Base-by-base conservation (phyloP, 1,140 invertebrate species). In the Mya arenaria region DNA sequence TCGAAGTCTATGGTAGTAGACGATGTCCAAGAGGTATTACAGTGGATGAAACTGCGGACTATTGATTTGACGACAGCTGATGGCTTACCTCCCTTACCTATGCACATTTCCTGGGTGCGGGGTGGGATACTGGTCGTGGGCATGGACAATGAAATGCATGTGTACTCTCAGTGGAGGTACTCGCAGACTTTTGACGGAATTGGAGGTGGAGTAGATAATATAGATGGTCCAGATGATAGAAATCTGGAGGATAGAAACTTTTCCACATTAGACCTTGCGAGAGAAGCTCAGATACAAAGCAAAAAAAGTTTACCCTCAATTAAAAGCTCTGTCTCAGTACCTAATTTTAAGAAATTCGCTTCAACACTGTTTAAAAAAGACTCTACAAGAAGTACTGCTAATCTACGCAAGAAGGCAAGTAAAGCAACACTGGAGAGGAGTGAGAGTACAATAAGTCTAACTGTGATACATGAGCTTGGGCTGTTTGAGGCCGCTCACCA, bases 141-240 rank as follows among this genome's bases (percentile, higher is more conserved):
- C 30, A 99, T 99, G 98, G 98, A 99, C 90, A 99, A 98, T 37
- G 99, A 99, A 92, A 99, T 99, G 97, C 98, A 99, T 88, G 98
- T 99, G 0, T 99, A 99, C 91, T 98, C 98, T 0, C 99, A 99
- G 91, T 99, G 99, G 98, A 89, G 86, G 36, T 73, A 44, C 55
- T 36, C 69, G 19, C 69, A 82, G 39, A 44, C 56, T 0, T 52
- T 58, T 15, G 84, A 87, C n/a, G 41, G 65, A 25, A n/a, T 73
- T 0, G 63, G 41, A 39, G n/a, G 10, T 37, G 19, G 19, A n/a
- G 6, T 41, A 13, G 75, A 78, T 34, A 32, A 44, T 15, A 25
- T 44, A 10, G 65, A 69, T 60, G 66, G 63, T 17, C 25, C 48
- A 52, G 79, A 82, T 73, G 37, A 73, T n/a, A 34, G 79, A 41